A percentile compares a stretch with the other conserved stretches of the same genome.
Conservation (phyloP, 1,140 invertebrate species). For the Meloidogyne floridensis region DNA sequence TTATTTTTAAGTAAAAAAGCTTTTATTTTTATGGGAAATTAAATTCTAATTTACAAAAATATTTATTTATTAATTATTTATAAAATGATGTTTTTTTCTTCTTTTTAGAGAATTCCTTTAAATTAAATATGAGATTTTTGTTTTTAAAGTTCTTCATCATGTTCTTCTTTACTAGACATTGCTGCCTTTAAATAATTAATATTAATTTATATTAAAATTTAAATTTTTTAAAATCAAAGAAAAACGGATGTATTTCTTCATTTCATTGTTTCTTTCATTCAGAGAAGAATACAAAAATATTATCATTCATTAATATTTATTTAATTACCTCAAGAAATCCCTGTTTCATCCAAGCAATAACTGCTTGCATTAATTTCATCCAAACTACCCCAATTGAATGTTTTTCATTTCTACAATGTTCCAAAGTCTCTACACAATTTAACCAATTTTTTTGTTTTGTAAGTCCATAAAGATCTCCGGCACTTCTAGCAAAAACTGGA, state of each 20-base stretch:
- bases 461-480: constrained; percentile 12
- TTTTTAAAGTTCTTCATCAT: constrained; percentile 24
- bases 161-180: constrained; percentile 19
- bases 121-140: neutral
- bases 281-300: no score
- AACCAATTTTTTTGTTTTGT: constrained; percentile 10
- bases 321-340: constrained; percentile 27
- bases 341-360: constrained; percentile 35
- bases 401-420: neutral
- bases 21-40: no score
- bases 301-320: no score
- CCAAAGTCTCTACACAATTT: constrained; percentile 5
- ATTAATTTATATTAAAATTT: neutral
- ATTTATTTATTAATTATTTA: no score
- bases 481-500: constrained; percentile 11
- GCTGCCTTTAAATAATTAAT: constrained; percentile 5
- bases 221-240: neutral
- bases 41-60: no score
- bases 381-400: constrained; percentile 26
- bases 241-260: no score
- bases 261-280: no score
- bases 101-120: neutral
- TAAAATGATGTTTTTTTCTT: no score
- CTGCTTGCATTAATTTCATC: constrained; percentile 33
- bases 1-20: no score